Conservation (phyloP, 2,888 invertebrate species). For the Bhutanitis thaidina region DNA sequence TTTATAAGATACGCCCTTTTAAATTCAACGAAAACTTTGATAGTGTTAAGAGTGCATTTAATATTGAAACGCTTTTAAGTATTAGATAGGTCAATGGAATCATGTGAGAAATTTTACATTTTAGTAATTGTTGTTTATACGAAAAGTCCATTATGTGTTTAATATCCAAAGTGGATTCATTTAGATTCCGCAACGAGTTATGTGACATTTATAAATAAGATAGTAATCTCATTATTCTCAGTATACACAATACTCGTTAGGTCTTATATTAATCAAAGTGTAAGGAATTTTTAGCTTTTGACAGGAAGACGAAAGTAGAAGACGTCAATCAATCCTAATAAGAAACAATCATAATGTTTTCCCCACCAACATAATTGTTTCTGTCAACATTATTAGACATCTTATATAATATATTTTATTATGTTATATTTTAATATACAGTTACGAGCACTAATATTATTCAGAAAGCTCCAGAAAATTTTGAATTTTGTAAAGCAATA, state of each 20-base stretch:
- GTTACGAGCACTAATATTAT: no score
- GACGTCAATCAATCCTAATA: background rate
- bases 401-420: no score
- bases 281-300: background rate
- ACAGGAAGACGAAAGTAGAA: background rate
- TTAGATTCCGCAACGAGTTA: slow-evolving; percentile 3
- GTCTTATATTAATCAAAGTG: background rate
- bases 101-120: slow-evolving; percentile 43
- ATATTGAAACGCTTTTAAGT: slow-evolving; percentile 45
- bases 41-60: slow-evolving; percentile 30
- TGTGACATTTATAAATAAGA: slow-evolving; percentile 2
- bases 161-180: slow-evolving; percentile 13
- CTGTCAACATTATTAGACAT: no score
- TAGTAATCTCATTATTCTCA: background rate
- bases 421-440: no score
- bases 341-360: slow-evolving; percentile 20
- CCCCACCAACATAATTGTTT: slow-evolving; percentile 43
- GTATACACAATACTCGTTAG: background rate
- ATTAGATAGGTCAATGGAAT: slow-evolving; percentile 41
- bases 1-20: slow-evolving; percentile 48
- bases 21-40: slow-evolving; percentile 57
- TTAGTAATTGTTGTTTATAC: slow-evolving; percentile 41
- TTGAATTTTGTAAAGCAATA: no score
- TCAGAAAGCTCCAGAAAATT: no score
- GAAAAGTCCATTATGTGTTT: slow-evolving; percentile 35